Conservation (phyloP, 2,888 invertebrate species). For the Aporophyla lueneburgensis region DNA sequence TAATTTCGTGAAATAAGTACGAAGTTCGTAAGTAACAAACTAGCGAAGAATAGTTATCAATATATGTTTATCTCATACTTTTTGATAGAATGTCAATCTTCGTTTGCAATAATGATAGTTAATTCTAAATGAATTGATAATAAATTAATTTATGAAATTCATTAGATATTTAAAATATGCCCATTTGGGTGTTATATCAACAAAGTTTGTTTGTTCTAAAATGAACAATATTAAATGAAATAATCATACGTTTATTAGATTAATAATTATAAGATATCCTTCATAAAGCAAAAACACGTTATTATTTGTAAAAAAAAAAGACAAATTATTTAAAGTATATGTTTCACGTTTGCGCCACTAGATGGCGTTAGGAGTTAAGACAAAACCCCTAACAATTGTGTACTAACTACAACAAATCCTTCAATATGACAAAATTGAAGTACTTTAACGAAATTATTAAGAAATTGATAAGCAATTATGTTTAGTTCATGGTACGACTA, state of each 20-base stretch:
- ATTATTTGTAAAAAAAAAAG: not conserved
- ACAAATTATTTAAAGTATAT: not conserved
- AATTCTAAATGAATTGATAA: not conserved
- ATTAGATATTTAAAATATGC: not conserved
- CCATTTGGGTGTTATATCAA: not conserved
- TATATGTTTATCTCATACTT: not conserved
- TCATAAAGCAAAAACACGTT: not conserved
- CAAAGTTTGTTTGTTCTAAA: not conserved
- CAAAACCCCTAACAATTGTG: not conserved
- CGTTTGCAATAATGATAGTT: not conserved
- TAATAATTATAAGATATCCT: not conserved
- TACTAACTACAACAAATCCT: not conserved
- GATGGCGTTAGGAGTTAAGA: conserved; percentile 45
- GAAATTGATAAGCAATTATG: not conserved
- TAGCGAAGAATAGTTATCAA: not conserved
- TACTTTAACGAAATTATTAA: not conserved
- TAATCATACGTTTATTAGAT: too few species aligned
- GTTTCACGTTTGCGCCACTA: conserved; percentile 16
- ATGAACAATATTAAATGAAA: not conserved
- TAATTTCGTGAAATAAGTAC: conserved; percentile 2
- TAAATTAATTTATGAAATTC: not conserved
- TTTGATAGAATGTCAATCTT: not conserved
- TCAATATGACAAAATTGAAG: conserved; percentile 1
- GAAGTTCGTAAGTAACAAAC: not conserved
- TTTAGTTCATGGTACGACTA: not conserved